Base-by-base conservation (phyloP, 2,888 invertebrate genomes). In the Vannuccia rotundouncinata region DNA sequence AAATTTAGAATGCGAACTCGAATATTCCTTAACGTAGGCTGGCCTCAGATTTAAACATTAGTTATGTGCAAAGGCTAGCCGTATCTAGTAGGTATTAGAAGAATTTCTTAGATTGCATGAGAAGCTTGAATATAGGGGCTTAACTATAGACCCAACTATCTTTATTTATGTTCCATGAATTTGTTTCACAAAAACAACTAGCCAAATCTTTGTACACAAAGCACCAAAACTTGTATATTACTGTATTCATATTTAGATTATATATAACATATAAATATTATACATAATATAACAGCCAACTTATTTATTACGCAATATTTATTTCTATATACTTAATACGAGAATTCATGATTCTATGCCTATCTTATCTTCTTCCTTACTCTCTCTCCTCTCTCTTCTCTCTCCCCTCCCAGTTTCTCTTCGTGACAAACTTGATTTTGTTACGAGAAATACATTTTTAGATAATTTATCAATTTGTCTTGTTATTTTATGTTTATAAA, bases 181-280 rank as follows among this genome's bases (percentile, higher is more conserved):
- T 22, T 66, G 22, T 66, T n/a, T 5, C 5, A 5, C 45, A 45
- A 45, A 10, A 45, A 10, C 45, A 45, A 45, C 45, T 66, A 66
- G 66, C 66, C 66, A 66, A 66, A 66, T 66, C 66, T n/a, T n/a
- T 66, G 66, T 66, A 66, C 5, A 66, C 66, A 66, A n/a, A 10
- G 66, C 66, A 66, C 66, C 66, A 66, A n/a, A 66, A n/a, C 66
- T 66, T 66, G 66, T 66, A 66, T 66, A 66, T 66, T 66, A 66
- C 25, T 66, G 2, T 66, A 13, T 66, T 66, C 66, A 66, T 66
- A 66, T 17, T 22, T 66, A 66, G 5, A 66, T 66, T 66, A 66
- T 66, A 66, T 27, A 66, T 66, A 66, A 5, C 25, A 66, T 22
- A 22, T 66, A 66, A 5, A n/a, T 66, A 66, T 66, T 66, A 66